Evolutionary conservation across 2,113 vertebrate species (phyloP).

Genomic region (Python bivittatus): DNA sequence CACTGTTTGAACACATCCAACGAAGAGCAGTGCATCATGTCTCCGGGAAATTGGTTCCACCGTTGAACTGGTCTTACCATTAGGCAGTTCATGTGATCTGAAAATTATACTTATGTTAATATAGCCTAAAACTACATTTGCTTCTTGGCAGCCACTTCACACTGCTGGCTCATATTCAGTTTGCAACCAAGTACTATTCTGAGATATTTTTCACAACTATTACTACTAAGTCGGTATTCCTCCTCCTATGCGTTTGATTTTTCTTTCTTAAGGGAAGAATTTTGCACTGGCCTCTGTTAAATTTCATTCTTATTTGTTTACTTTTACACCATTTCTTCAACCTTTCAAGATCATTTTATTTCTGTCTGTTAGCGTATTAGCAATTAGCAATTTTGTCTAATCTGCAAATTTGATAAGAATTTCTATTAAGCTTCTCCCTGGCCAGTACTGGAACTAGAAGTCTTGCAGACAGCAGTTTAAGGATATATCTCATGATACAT

Average conservation of each 20-base stretch:
- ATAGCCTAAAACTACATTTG: not conserved
- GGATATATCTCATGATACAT: not conserved
- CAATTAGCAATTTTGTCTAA: not conserved
- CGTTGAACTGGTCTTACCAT: not conserved
- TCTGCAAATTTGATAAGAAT: not conserved
- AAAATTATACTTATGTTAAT: not conserved
- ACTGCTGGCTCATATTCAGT: not conserved
- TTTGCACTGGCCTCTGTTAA: not conserved
- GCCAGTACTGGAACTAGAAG: not conserved
- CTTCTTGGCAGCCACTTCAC: not conserved
- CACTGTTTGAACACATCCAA: not conserved
- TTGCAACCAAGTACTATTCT: not conserved
- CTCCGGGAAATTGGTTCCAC: not conserved
- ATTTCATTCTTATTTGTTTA: not conserved
- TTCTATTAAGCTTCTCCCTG: not conserved
- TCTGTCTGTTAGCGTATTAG: not conserved
- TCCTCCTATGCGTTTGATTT: no score
- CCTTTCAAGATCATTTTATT: not conserved
- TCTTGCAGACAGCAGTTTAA: not conserved
- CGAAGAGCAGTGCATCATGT: not conserved
- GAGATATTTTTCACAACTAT: not conserved
- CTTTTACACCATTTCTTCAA: not conserved
- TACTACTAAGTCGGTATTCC: not conserved
- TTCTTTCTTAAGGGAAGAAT: not conserved
- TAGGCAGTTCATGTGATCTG: not conserved